These are phyloP conservation scores for Netelia inedita DNA, from an alignment of 2,888 invertebrate species.

Conservation along the genomic window DNA sequence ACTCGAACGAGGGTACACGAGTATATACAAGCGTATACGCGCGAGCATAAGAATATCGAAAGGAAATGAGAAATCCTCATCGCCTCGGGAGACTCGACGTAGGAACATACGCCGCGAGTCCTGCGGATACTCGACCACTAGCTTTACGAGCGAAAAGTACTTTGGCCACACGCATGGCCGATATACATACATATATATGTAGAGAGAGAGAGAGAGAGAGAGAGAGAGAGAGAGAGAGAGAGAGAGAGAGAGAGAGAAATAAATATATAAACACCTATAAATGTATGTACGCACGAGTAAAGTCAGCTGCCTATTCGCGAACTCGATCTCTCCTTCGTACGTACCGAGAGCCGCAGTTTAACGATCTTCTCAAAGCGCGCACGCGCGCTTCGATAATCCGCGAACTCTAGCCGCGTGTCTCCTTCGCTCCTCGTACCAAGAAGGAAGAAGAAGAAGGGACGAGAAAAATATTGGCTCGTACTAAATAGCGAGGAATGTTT, in stretches of 20 bases:
- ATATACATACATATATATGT: not conserved
- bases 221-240: not conserved
- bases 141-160: constrained; percentile 66
- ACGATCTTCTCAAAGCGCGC: constrained; percentile 55
- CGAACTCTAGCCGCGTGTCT: not conserved
- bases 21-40: not conserved
- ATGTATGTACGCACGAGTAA: constrained; percentile 16
- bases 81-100: constrained; percentile 29
- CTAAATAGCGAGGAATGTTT: constrained; percentile 4
- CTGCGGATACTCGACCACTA: constrained; percentile 23
- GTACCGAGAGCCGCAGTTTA: constrained; percentile 63
- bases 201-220: not conserved
- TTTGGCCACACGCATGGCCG: constrained; percentile 55
- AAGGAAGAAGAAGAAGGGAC: not conserved
- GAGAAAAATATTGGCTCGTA: constrained; percentile 16
- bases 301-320: constrained; percentile 45
- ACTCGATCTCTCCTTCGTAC: constrained; percentile 69
- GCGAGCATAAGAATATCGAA: constrained; percentile 18
- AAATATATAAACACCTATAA: constrained; percentile 14
- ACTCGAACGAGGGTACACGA: constrained; percentile 7
- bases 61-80: constrained; percentile 10
- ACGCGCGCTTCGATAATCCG: constrained; percentile 38
- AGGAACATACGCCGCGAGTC: constrained; percentile 36
- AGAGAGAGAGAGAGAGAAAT: not conserved
- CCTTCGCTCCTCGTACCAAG: not conserved